Percentiles rank a stretch among this genome's conserved stretches.
Conservation (phyloP, 2,113 vertebrate genomes). For the Macrotus californicus region DNA sequence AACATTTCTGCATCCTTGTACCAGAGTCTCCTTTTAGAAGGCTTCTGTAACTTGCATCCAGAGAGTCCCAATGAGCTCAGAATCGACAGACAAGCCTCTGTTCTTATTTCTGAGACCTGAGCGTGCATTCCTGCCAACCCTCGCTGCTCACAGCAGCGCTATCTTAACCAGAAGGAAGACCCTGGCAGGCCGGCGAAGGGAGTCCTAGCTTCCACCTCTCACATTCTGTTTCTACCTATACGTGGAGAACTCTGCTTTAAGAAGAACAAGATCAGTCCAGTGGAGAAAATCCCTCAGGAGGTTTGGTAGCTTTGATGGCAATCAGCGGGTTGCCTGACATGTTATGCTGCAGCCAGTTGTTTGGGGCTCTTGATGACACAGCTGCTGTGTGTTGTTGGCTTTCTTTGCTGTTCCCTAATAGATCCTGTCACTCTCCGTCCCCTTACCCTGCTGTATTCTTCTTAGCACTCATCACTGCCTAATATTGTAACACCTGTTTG, state of each 20-base stretch:
- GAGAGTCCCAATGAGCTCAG: neutral
- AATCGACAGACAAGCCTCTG: neutral
- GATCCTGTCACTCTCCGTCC: no score
- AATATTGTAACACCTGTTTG: neutral
- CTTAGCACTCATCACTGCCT: neutral
- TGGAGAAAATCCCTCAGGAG: neutral
- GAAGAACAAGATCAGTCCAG: neutral
- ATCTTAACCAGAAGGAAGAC: neutral
- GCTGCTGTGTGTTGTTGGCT: neutral
- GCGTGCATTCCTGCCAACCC: rapidly evolving
- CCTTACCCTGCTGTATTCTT: neutral
- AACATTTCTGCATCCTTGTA: neutral
- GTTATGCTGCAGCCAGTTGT: neutral
- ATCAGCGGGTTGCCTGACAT: neutral
- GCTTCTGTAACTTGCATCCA: neutral
- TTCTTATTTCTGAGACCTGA: neutral
- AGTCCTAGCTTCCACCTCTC: neutral
- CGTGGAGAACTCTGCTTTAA: neutral
- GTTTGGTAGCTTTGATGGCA: neutral
- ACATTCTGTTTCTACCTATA: neutral
- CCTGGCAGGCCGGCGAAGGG: neutral
- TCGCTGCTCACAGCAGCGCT: neutral
- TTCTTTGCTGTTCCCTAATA: neutral
- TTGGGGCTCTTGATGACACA: neutral
- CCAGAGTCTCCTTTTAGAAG: neutral